A percentile compares a stretch with the other conserved stretches of the same genome.
These are phyloP conservation scores for Neoarius graeffei DNA, from an alignment of 2,113 vertebrate genomes.

Conservation along the genomic window DNA sequence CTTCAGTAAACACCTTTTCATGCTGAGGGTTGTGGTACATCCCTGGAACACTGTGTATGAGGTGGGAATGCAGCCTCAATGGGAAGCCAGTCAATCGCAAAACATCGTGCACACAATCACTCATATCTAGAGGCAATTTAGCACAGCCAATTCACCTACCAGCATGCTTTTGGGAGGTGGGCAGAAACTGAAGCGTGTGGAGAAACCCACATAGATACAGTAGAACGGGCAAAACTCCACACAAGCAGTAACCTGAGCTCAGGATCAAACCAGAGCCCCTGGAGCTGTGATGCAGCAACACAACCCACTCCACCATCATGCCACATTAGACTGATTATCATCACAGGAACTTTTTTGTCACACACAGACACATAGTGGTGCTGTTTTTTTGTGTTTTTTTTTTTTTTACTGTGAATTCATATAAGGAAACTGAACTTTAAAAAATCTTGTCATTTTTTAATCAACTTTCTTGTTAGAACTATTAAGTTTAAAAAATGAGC, in stretches of 20 bases:
- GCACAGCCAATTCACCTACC: not conserved
- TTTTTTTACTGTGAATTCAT: not conserved
- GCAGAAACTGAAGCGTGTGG: not conserved
- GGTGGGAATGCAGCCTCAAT: not conserved
- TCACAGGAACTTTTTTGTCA: not conserved
- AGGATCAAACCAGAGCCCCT: not conserved
- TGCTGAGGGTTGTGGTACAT: not conserved
- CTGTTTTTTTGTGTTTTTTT: no score
- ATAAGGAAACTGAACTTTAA: not conserved
- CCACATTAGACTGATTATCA: not conserved
- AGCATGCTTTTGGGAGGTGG: conserved; percentile 3
- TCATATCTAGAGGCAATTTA: conserved; percentile 5
- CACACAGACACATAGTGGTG: conserved; percentile 27
- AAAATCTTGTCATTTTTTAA: not conserved
- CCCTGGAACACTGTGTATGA: not conserved
- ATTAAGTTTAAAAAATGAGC: not conserved
- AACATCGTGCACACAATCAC: not conserved
- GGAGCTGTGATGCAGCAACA: not conserved
- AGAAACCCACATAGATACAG: conserved; percentile 8
- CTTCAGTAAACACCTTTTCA: not conserved
- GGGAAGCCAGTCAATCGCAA: not conserved
- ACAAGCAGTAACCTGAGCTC: conserved; percentile 3
- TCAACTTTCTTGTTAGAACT: not conserved
- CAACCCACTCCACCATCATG: conserved; percentile 7
- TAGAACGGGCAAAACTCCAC: not conserved